Percentiles rank a stretch among this genome's conserved stretches.
Conservation (phyloP, 2,888 invertebrate genomes). For the Dichetophora obliterata region DNA sequence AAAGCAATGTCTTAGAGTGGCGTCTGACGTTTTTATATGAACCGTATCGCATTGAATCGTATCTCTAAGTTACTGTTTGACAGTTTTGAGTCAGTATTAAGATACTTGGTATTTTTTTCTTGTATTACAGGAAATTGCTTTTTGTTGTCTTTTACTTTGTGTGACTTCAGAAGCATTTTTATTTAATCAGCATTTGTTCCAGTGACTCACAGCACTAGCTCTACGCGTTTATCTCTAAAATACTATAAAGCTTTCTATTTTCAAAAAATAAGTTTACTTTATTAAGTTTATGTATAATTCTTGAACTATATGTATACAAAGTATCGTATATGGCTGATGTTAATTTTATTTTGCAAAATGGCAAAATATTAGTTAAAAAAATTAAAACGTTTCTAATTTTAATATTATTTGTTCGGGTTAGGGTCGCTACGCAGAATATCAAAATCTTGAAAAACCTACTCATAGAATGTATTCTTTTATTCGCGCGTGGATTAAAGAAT, state of each 20-base stretch:
- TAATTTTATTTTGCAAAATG: too few species aligned
- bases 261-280: too few species aligned
- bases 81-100: not conserved
- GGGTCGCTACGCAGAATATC: too few species aligned
- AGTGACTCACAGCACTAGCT: slow-evolving; percentile 1
- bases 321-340: too few species aligned
- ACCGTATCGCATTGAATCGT: not conserved
- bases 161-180: slow-evolving; percentile 12
- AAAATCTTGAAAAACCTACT: too few species aligned
- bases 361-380: too few species aligned
- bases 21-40: not conserved
- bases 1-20: not conserved
- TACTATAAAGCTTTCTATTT: not conserved
- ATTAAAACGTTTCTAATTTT: too few species aligned
- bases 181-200: slow-evolving; percentile 4
- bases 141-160: not conserved
- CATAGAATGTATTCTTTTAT: too few species aligned
- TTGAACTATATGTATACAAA: too few species aligned
- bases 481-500: too few species aligned
- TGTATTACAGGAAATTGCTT: not conserved
- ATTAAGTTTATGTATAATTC: too few species aligned
- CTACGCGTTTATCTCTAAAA: not conserved
- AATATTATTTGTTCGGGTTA: too few species aligned
- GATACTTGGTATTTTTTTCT: not conserved
- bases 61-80: not conserved